Base-by-base conservation (phyloP, 2,797 vertebrate species). In the Acipenser oxyrinchus region DNA sequence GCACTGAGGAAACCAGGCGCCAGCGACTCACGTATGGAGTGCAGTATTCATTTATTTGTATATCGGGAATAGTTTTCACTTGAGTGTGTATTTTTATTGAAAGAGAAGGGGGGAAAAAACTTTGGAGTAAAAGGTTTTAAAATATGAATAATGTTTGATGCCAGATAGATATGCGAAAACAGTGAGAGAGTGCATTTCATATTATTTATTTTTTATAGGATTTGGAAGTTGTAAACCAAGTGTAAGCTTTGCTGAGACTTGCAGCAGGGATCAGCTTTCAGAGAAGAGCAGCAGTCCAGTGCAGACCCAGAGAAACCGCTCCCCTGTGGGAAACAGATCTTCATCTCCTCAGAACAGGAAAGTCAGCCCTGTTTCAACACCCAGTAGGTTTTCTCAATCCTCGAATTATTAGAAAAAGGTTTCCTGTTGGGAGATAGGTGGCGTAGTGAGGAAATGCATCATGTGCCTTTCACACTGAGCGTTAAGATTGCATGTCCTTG, bases 281-380 rank as follows among this genome's bases (percentile, higher is more conserved):
- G 79, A 82, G 57, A 70, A 57, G 15, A 67, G 37, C 55, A 1
- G 57, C 74, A 68, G n/a, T 61, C 80, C 71, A 72, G 82, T 77
- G 57, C 77, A 66, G 87, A 87, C 78, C 81, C 91, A 76, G 89
- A 93, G 87, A 88, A 92, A 77, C 79, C 76, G 81, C 71, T 91
- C 92, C 37, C 90, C 93, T 5, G 87, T 86, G 18, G 85, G 93
- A 11, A 92, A 93, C 78, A 86, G 96, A 63, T 97, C 95, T 0
- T 96, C 95, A 0, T 99, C 95, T 65, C 95, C 95, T 68, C 81
- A 90, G 9, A 89, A 79, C 72, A 90, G 93, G 59, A 88, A 90
- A 70, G 70, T 78, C 52, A 80, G 49, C 3, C 75, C 80, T 7
- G 7, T 82, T 8, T 62, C 80, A 1, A 89, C 90, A 50, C 93